A percentile compares a stretch with the other conserved stretches of the same genome.
Conservation (phyloP, 2,888 invertebrate genomes). For the Mythimna lalbum region DNA sequence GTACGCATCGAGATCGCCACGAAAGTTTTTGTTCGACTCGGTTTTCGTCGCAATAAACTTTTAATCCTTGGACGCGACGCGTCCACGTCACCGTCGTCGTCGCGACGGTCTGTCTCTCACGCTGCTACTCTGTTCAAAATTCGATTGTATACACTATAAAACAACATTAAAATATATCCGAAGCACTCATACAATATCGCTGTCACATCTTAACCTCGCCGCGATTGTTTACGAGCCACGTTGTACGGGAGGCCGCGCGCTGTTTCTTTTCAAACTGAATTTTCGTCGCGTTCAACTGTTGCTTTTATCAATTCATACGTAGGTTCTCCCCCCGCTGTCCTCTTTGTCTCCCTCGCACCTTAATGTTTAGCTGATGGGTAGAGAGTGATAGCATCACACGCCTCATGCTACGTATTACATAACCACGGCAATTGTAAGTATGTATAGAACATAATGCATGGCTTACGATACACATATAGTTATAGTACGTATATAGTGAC, state of each 20-base stretch:
- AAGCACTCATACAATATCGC: conserved; percentile 82
- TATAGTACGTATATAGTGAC: conserved; percentile 41
- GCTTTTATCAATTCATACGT: conserved; percentile 88
- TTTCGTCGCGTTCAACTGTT: conserved; percentile 86
- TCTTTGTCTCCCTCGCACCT: conserved; percentile 79
- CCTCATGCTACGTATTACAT: conserved; percentile 74
- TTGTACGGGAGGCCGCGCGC: conserved; percentile 75
- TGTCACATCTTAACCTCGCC: conserved; percentile 86
- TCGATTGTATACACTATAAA: conserved; percentile 73
- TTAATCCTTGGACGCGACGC: conserved; percentile 83
- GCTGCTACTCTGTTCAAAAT: conserved; percentile 65
- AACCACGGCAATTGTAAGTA: conserved; percentile 71
- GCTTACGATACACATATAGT: conserved; percentile 69
- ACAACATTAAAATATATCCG: conserved; percentile 74
- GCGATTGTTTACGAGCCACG: conserved; percentile 73
- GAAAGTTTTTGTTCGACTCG: conserved; percentile 83
- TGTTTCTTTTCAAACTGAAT: conserved; percentile 86
- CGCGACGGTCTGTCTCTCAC: conserved; percentile 73
- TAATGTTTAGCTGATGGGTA: conserved; percentile 64
- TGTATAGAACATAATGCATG: conserved; percentile 71
- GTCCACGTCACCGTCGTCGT: conserved; percentile 85
- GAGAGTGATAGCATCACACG: conserved; percentile 77
- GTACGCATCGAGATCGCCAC: conserved; percentile 75
- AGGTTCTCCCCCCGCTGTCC: conserved; percentile 78
- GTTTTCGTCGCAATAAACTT: conserved; percentile 86